These are phyloP conservation scores for Gibbula magus DNA, from an alignment of 2,888 invertebrate genomes.

Conservation along the genomic window DNA sequence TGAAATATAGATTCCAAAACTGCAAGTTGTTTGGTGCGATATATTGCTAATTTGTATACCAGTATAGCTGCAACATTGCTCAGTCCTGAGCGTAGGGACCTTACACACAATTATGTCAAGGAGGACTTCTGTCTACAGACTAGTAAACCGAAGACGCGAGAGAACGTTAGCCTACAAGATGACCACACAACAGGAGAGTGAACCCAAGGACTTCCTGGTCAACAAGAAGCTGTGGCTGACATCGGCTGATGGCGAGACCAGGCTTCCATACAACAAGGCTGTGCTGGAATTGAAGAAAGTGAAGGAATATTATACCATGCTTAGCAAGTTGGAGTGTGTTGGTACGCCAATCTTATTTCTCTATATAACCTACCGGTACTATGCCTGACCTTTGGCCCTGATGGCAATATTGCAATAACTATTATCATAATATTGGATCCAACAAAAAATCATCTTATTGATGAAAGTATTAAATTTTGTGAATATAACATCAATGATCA, in stretches of 20 bases:
- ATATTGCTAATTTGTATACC: too few species aligned
- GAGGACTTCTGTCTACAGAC: slow-evolving; percentile 41
- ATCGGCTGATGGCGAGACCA: slow-evolving; percentile 19
- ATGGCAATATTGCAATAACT: too few species aligned
- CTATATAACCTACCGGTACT: not conserved
- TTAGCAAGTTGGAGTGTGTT: slow-evolving; percentile 69
- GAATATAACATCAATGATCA: too few species aligned
- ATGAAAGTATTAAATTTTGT: too few species aligned
- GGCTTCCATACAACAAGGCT: slow-evolving; percentile 61
- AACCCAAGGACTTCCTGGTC: slow-evolving; percentile 58
- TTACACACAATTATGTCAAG: too few species aligned
- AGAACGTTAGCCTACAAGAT: slow-evolving; percentile 59
- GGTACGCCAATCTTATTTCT: slow-evolving; percentile 51
- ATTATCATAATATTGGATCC: too few species aligned
- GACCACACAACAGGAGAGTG: slow-evolving; percentile 48
- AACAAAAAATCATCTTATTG: too few species aligned
- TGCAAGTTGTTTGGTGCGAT: too few species aligned
- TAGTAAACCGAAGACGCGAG: slow-evolving; percentile 64
- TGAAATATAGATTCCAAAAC: too few species aligned
- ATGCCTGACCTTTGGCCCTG: too few species aligned
- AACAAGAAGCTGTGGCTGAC: slow-evolving; percentile 54
- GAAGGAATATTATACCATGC: slow-evolving; percentile 56
- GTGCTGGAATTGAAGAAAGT: slow-evolving; percentile 57
- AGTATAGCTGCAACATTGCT: too few species aligned
- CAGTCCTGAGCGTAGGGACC: too few species aligned